Evolutionary conservation across 1,140 invertebrate species (phyloP), one percentile per base, ranked within the genome.

Genomic region (Telenomus remus): DNA sequence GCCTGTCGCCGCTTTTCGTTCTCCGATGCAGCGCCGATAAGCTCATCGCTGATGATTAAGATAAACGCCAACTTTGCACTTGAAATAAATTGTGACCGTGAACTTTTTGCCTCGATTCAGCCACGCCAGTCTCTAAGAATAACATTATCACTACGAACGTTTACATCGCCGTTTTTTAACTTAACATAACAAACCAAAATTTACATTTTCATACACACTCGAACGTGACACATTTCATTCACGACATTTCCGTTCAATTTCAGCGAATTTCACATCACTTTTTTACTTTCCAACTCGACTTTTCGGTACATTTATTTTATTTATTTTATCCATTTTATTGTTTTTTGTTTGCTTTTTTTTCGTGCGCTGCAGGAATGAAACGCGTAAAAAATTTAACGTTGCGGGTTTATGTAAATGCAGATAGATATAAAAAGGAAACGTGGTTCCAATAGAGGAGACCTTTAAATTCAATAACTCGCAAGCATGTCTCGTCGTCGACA

Each of bases 61-160:
- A 70, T 70, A 65, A 76, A 71, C 66, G 73, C 61, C 47, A 76
- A 70, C 66, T 66, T 66, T 76, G 73, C 65, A 65, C 73, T 76
- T 76, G 70, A 61, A 55, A 55, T 56, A 44, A 48, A 76, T 66
- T 61, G 73, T 56, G 66, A 71, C 73, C 73, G 50, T 76, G 73
- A 76, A 76, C 73, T 65, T 76, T 76, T 76, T 27, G 73, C 73
- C 73, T 69, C 72, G 65, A 75, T 75, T 75, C 11, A 9, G 19
- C 50, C 64, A 75, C 64, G 64, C 49, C 37, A 74, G 15, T 53
- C 19, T 27, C 37, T 50, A 50, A 44, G 51, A 61, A 63, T 71
- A 71, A 71, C 60, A 61, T 42, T 48, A 27, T 27, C 19, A 27
- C 6, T 27, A n/a, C 19, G 6, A 27, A 27, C 19, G 19, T 27